Evolutionary conservation across 2,888 invertebrate genomes (phyloP), one percentile per base, ranked within the genome.

Genomic region (Lycocerus yunnanus): DNA sequence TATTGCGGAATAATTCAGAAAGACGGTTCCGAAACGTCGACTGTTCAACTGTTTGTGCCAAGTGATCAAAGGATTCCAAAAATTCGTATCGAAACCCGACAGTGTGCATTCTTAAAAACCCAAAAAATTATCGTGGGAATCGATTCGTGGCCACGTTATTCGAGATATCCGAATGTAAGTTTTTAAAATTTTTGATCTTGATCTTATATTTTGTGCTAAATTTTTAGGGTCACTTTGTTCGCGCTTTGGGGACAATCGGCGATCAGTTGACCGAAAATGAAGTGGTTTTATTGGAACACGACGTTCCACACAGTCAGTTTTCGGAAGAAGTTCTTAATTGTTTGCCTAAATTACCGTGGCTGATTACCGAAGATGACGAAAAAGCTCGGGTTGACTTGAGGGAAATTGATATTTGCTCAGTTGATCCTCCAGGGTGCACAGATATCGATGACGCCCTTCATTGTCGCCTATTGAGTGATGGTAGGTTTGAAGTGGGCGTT

Each of bases 361-460:
- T 89, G 18, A 97, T 98, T 79, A 94, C 95, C 0, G 92, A 93
- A 58, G 92, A 93, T 93, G 96, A 96, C 85, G 89, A 93, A 75
- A 90, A 90, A 16, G 92, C 91, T 81, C 91, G 99, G 16, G 92
- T 91, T 10, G 98, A 99, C 86, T 88, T 99, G 1, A 92, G 98
- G 11, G 90, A 95, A 71, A 85, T 97, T 3, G 92, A 93, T 82
- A 92, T 99, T 61, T 99, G 98, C 84, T 98, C 97, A 0, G 98
- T 99, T 0, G 98, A 99, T 90, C 99, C 99, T 2, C 97, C 97
- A 0, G 99, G 99, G 0, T 99, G 99, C 86, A 99, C 99, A 0
- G 99, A 99, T 86, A 99, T 99, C 78, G 99, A 99, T 85, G 99
- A 99, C 86, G 99, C 99, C 0, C 88, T 99, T 1, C 99, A 99